Base-by-base conservation (phyloP, 1,140 invertebrate genomes). In the Drosophila quadrilineata region DNA sequence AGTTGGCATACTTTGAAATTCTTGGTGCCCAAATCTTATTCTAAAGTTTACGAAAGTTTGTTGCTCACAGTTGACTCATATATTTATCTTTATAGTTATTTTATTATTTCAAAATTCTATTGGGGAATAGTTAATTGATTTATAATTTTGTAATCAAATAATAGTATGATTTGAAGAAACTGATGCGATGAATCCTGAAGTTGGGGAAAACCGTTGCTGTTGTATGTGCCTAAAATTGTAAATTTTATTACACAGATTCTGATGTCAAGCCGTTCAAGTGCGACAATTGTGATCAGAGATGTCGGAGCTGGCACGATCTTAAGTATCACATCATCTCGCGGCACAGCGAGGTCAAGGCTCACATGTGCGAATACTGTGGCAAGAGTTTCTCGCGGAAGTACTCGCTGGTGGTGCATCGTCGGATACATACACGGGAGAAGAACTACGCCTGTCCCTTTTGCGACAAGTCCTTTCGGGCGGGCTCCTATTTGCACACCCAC, bases 321-420 rank as follows among this genome's bases (percentile, higher is more conserved):
- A 97, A 97, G 68, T 95, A 97, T 73, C 97, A 98, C 89, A 94
- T 95, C 62, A 95, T 93, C 1, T 96, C 95, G 2, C 92, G 96
- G 49, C 97, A 98, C 88, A 95, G 94, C 6, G 89, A 90, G 2
- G 90, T 94, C 77, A 95, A 96, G 77, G 93, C 95, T 46, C 97
- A 95, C 88, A 96, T 97, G 76, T 98, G 96, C 82, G 96, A 97
- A 86, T 97, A 95, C 80, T 98, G 96, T 86, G 95, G 94, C 16
- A 97, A 97, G 89, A 95, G 96, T 70, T 98, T 98, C 90, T 96
- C 97, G 0, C 92, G 98, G 10, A 96, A 97, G 64, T 98, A 98
- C 85, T 98, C 97, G 14, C 89, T 97, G n/a, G 96, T 95, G n/a
- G 93, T 97, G 0, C 97, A 98, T 86, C 91, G 96, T 0, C 91